Evolutionary conservation across 2,113 vertebrate genomes (phyloP).

Genomic region (Chrysochloris asiatica): DNA sequence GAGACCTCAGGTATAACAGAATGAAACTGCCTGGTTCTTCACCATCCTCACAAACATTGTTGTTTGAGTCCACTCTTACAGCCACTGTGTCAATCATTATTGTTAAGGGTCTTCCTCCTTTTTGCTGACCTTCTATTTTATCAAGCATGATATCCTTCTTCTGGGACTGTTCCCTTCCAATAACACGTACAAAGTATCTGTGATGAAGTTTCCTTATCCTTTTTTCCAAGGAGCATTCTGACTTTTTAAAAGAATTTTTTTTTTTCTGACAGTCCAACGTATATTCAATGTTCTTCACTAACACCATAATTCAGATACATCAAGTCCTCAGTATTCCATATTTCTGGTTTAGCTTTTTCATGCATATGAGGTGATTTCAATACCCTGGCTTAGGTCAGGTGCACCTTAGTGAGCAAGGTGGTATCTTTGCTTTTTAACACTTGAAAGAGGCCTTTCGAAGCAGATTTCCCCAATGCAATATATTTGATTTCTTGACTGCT

Average conservation of each 20-base stretch:
- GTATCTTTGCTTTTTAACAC: background rate
- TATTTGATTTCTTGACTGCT: background rate
- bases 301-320: background rate
- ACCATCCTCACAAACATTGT: too few relatives aligned
- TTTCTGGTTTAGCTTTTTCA: background rate
- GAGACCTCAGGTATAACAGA: background rate
- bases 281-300: too few relatives aligned
- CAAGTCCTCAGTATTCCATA: background rate
- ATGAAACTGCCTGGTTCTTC: background rate
- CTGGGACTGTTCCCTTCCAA: background rate
- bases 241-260: background rate
- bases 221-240: background rate
- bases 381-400: background rate
- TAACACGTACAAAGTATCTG: background rate
- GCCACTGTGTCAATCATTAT: too few relatives aligned
- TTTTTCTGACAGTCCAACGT: too few relatives aligned
- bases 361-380: too few relatives aligned
- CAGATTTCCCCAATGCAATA: background rate
- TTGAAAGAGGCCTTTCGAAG: background rate
- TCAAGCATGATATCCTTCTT: background rate
- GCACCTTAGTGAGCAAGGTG: background rate
- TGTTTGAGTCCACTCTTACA: too few relatives aligned
- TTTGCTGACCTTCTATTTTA: background rate
- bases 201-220: background rate
- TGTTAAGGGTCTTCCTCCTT: background rate